These are phyloP conservation scores for Drosophila miranda DNA, from an alignment of 1,140 invertebrate genomes.

Conservation along the genomic window DNA sequence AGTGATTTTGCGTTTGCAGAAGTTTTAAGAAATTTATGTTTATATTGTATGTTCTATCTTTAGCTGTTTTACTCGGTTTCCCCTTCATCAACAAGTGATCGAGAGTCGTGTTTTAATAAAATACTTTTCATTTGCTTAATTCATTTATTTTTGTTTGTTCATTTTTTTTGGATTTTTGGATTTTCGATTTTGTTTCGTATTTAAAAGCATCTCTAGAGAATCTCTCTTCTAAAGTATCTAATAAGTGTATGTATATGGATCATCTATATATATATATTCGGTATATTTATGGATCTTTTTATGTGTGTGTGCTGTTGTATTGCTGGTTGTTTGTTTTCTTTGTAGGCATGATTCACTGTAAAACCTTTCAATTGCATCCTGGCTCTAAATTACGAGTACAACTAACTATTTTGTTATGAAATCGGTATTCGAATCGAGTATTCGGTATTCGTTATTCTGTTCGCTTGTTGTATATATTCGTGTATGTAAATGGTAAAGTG, in stretches of 20 bases:
- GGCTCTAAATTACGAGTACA: conserved; percentile 50
- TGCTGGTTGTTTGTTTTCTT: conserved; percentile 27
- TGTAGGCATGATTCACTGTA: conserved; percentile 67
- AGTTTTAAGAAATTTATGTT: conserved; percentile 54
- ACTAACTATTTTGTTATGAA: conserved; percentile 45
- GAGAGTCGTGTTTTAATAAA: conserved; percentile 53
- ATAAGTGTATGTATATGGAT: conserved; percentile 55
- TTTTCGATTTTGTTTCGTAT: conserved; percentile 25
- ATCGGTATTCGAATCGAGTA: conserved; percentile 13
- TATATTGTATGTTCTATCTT: conserved; percentile 25
- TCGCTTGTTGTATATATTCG: conserved; percentile 29
- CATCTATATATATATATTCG: conserved; percentile 45
- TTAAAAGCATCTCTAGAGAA: conserved; percentile 75
- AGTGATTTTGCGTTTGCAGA: conserved; percentile 45
- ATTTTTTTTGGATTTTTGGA: conserved; percentile 4
- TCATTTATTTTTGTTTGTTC: conserved; percentile 31
- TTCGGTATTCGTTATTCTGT: conserved; percentile 17
- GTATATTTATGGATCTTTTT: conserved; percentile 27
- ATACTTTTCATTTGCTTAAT: conserved; percentile 44
- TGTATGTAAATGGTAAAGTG: conserved; percentile 77
- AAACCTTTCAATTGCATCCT: conserved; percentile 75
- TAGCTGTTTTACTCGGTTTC: conserved; percentile 18
- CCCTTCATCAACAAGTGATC: conserved; percentile 7
- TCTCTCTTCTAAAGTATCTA: conserved; percentile 72
- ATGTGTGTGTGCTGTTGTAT: conserved; percentile 19